Base-by-base conservation (phyloP, 2,113 vertebrate species). In the Capricornis sumatraensis region DNA sequence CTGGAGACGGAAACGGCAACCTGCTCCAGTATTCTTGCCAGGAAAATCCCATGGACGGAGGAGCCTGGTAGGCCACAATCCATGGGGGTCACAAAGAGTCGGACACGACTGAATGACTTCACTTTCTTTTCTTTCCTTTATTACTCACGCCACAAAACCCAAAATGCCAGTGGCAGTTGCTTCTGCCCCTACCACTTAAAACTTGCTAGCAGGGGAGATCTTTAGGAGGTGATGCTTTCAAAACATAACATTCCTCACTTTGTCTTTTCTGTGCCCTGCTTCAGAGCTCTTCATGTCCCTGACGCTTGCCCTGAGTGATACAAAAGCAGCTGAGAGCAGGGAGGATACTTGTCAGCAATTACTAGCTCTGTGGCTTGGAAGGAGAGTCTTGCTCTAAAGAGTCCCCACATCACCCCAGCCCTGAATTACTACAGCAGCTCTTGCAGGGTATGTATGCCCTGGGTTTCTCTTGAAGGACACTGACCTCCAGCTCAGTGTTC, bases 21-120 rank as follows among this genome's bases (percentile, higher is more conserved):
- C 64, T 4, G 5, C 64, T 67, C 33, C 17, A 67, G 33, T 71
- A 71, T 2, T 71, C 64, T 71, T 71, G 17, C 64, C n/a, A 11
- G n/a, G 17, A 21, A 11, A 71, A 71, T 71, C n/a, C 9, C 64
- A n/a, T 9, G n/a, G 64, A 21, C 8, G 0, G 33, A 67, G 33
- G 64, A 67, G 64, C 17, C 64, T 67, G 62, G 16, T n/a, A 19
- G 2, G 16, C 16, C 33, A 17, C 33, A 64, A 16, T n/a, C 33
- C 62, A 67, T 9, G 33, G 33, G 33, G 16, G 8, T n/a, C 7
- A 0, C 62, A 19, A n/a, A n/a, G 16, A 67, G 62, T 67, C 1
- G 0, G 33, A 67, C 33, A 67, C 0, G 2, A n/a, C 7, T n/a
- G 7, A 67, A 4, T 0, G 7, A 67, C 33, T 67, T 67, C 33